Evolutionary conservation across 1,140 invertebrate species (phyloP).

Genomic region (Leptopilina clavipes): DNA sequence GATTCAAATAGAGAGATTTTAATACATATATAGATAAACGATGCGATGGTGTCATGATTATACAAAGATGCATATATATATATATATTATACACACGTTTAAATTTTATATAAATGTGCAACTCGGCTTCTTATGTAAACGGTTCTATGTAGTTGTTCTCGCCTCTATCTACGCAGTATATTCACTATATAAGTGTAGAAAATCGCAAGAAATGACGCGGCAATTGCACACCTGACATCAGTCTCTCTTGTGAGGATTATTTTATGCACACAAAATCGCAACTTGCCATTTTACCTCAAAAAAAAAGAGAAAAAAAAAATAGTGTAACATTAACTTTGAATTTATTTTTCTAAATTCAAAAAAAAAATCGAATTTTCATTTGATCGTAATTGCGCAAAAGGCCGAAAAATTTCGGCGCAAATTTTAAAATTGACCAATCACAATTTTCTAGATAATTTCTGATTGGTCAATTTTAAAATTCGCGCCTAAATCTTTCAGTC

Average conservation of each 20-base stretch:
- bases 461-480: too few relatives aligned
- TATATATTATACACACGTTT: too few relatives aligned
- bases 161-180: slow-evolving; percentile 34
- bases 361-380: too few relatives aligned
- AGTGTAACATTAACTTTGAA: too few relatives aligned
- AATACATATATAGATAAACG: background rate
- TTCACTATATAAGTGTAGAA: background rate
- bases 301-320: too few relatives aligned
- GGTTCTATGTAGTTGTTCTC: slow-evolving; percentile 1
- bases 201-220: slow-evolving; percentile 2
- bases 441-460: too few relatives aligned
- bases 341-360: too few relatives aligned
- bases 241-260: background rate
- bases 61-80: background rate
- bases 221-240: slow-evolving; percentile 19
- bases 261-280: background rate
- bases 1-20: background rate
- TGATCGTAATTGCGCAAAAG: too few relatives aligned
- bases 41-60: background rate
- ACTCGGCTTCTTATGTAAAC: slow-evolving; percentile 48
- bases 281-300: too few relatives aligned
- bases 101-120: slow-evolving; percentile 15
- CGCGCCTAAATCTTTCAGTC: too few relatives aligned
- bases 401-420: too few relatives aligned
- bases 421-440: too few relatives aligned